Base-by-base conservation (phyloP, 2,113 vertebrate species). In the Malaclemys terrapin region DNA sequence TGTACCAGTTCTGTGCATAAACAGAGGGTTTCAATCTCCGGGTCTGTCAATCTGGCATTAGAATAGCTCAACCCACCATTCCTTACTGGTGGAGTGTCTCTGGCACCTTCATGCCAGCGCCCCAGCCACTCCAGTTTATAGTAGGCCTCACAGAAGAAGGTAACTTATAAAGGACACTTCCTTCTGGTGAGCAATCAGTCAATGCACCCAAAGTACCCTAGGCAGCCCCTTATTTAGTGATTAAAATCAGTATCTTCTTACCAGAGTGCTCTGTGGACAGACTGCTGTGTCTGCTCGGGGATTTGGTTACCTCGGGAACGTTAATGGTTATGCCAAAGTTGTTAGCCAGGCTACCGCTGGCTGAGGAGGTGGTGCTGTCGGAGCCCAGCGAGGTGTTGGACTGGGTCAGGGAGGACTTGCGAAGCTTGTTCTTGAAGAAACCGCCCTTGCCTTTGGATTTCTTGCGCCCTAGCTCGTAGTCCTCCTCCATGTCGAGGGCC, bases 381-480 rank as follows among this genome's bases (percentile, higher is more conserved):
- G 99, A 99, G 12, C 99, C 99, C 94, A 99, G 98, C 0, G 99
- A 99, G 0, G 99, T 99, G 98, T 98, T 99, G 95, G 99, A 99
- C 25, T 99, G 99, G 0, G 99, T 99, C 96, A 99, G 98, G 0
- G 99, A 99, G 0, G 99, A 99, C 96, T 99, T 99, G 75, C 99
- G 98, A 91, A 99, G 98, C 87, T 98, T 99, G 94, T 97, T 98
- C 78, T 98, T 98, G 62, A 99, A 96, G 97, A 99, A 99, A 96
- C 99, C 99, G 82, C 99, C 99, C 96, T 99, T 99, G 69, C 98
- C 97, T 78, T 99, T 99, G 86, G 98, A 98, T 94, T 99, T 99
- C 42, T 97, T 98, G 93, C 96, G 95, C 16, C 98, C 98, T 0
- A 95, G 94, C 69, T 98, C 99, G 0, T 99, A 98, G 35, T 99